Evolutionary conservation across 2,797 vertebrate genomes (phyloP).

Genomic region (Hybognathus amarus): DNA sequence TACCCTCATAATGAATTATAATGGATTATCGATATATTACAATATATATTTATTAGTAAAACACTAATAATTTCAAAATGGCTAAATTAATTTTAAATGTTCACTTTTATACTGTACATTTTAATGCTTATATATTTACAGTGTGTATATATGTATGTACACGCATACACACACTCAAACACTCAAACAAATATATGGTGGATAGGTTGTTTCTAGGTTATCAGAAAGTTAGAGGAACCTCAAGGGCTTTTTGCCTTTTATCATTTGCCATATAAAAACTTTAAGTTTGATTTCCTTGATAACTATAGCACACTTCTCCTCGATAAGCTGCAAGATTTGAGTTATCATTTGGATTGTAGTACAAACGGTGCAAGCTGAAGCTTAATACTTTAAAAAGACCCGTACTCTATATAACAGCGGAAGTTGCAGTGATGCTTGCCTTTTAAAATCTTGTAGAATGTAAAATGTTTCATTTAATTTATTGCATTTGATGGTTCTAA

Average conservation of each 20-base stretch:
- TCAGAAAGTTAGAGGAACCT: neutral
- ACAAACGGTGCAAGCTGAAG: neutral
- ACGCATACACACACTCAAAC: too few relatives aligned
- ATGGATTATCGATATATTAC: too few relatives aligned
- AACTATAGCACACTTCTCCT: neutral
- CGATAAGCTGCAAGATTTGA: neutral
- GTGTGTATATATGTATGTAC: too few relatives aligned
- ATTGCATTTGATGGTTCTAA: conserved; percentile 10
- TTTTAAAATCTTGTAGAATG: neutral
- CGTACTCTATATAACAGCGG: neutral
- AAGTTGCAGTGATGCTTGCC: neutral
- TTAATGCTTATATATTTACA: too few relatives aligned
- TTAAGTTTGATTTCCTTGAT: neutral
- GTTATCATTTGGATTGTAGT: neutral
- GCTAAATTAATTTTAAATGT: too few relatives aligned
- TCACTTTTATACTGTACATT: too few relatives aligned
- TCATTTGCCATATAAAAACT: neutral
- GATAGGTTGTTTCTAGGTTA: neutral
- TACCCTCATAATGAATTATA: too few relatives aligned
- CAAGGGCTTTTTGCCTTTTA: neutral
- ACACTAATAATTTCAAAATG: too few relatives aligned
- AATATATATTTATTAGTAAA: too few relatives aligned
- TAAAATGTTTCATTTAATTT: neutral
- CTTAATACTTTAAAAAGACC: neutral
- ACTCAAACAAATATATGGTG: too few relatives aligned